Conservation (phyloP, 2,797 vertebrate species). For the Eulemur coronatus region DNA sequence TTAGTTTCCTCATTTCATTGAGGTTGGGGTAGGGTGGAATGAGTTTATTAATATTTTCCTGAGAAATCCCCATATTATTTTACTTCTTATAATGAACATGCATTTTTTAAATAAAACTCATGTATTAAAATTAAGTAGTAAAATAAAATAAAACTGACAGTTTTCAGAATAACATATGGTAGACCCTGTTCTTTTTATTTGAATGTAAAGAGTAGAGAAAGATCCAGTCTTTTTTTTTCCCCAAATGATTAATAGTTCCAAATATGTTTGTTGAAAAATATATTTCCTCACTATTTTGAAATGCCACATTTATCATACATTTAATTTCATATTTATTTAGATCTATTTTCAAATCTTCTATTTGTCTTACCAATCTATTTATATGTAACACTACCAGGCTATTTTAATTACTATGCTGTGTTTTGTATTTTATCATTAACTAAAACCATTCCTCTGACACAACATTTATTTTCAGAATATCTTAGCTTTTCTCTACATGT, state of each 20-base stretch:
- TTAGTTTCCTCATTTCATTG: not conserved
- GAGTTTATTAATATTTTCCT: not conserved
- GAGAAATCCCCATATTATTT: not conserved
- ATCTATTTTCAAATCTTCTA: not conserved
- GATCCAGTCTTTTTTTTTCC: not conserved
- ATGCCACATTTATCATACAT: not conserved
- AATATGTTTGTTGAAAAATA: not conserved
- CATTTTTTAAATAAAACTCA: not conserved
- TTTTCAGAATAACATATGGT: not conserved
- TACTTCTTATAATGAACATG: not conserved
- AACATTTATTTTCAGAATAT: not conserved
- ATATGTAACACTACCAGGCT: not conserved
- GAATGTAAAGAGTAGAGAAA: not conserved
- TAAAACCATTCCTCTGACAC: not conserved
- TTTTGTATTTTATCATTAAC: not conserved
- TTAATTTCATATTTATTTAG: not conserved
- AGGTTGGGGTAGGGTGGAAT: not conserved
- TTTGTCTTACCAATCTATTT: not conserved
- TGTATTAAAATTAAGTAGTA: not conserved
- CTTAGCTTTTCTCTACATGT: not conserved
- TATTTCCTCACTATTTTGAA: not conserved
- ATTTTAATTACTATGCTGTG: not conserved
- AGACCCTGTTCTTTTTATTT: not conserved
- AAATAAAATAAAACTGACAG: not conserved
- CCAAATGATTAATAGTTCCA: not conserved